These are phyloP conservation scores for Tympanuchus pallidicinctus DNA, from an alignment of 2,113 vertebrate genomes.

Conservation along the genomic window DNA sequence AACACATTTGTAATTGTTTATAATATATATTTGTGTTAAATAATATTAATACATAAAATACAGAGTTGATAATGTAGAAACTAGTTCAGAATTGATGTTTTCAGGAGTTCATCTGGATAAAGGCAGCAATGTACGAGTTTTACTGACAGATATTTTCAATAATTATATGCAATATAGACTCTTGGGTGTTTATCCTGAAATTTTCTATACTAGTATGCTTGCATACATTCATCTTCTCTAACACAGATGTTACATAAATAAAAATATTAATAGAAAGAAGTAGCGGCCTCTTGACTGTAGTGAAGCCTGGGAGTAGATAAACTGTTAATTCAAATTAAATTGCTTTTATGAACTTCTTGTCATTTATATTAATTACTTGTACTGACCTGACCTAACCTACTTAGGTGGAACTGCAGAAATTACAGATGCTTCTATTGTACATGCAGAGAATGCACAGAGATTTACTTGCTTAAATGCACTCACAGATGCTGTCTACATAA, in stretches of 20 bases:
- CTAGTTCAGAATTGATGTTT: background rate
- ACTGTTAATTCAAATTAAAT: conserved; percentile 61
- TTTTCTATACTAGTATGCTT: background rate
- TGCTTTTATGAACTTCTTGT: conserved; percentile 62
- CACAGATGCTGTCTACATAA: background rate
- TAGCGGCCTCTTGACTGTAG: background rate
- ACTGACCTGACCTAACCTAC: conserved; percentile 44
- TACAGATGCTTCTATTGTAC: conserved; percentile 14
- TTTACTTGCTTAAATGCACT: background rate
- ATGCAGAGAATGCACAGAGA: background rate
- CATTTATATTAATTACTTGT: conserved; percentile 65
- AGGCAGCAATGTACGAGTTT: background rate
- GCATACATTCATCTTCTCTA: background rate
- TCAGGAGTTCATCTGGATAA: background rate
- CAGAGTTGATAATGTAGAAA: background rate
- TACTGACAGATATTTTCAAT: background rate
- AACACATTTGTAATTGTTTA: background rate
- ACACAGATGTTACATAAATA: background rate
- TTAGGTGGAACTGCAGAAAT: conserved; percentile 45
- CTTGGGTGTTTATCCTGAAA: background rate
- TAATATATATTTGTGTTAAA: background rate
- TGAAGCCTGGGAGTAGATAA: background rate
- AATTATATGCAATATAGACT: background rate
- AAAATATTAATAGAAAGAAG: background rate
- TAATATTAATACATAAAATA: background rate